Evolutionary conservation across 1,140 invertebrate species (phyloP), one percentile per base, ranked within the genome.

Genomic region (Teleogryllus occipitalis): DNA sequence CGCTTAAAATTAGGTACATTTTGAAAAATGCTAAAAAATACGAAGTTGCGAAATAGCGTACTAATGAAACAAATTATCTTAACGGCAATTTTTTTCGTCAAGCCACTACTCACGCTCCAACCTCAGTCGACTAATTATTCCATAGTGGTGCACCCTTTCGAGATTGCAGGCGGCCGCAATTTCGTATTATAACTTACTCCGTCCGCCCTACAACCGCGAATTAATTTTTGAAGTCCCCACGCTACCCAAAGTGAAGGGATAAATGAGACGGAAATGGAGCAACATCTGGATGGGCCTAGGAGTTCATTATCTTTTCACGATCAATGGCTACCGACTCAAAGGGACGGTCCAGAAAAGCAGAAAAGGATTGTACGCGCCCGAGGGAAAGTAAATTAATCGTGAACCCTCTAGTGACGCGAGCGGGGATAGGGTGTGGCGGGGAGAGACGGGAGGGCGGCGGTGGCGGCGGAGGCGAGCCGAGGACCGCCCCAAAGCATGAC

Each of bases 261-360:
- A 3, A 65, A 65, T 65, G 54, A 65, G 54, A 65, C 54, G 54
- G 54, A 65, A 65, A 65, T 18, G 2, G 54, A 65, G 54, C 54
- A 65, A 65, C 54, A 65, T 65, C 54, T 65, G 54, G 54, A 65
- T 65, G 54, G 18, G 54, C 18, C 54, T 10, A 65, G 54, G 18
- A 65, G 54, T 65, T 65, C 54, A 65, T 65, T 65, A 65, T 65
- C 54, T 65, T 65, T 65, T 65, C 54, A 65, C 54, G 54, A 65
- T 65, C 54, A 65, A 65, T 65, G 54, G 7, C 10, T 7, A 14
- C 18, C 54, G 54, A 65, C 54, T 65, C 54, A 65, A 65, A 65
- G 54, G 54, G 7, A 65, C 54, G 54, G 54, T 10, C 18, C 54
- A 65, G 18, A 65, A 18, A 65, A 65, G 54, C 54, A 65, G 54